These are phyloP conservation scores for Enteromius argenteus DNA, from an alignment of 2,797 vertebrate species.

Conservation along the genomic window DNA sequence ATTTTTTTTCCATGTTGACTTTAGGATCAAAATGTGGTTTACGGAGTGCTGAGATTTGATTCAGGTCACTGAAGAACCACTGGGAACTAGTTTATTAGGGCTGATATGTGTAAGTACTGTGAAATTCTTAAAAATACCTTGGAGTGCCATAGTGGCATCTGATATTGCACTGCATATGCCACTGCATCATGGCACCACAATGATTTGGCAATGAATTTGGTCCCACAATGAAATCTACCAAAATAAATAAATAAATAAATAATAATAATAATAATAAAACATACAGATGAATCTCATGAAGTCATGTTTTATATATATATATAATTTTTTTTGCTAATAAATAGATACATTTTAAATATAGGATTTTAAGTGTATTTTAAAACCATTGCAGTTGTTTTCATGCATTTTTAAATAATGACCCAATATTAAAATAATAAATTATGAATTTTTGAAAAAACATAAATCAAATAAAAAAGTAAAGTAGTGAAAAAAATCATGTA, in stretches of 20 bases:
- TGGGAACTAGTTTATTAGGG: not conserved
- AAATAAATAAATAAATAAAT: not conserved
- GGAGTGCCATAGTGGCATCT: not conserved
- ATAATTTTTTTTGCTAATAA: not conserved
- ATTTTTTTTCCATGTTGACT: constrained; percentile 4
- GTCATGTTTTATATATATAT: not conserved
- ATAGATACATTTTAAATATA: not conserved
- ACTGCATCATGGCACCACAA: not conserved
- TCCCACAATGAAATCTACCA: not conserved
- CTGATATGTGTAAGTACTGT: not conserved
- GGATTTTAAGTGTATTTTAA: not conserved
- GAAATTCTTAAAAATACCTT: not conserved
- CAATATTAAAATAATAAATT: not conserved
- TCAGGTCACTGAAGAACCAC: not conserved
- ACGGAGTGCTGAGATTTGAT: not conserved
- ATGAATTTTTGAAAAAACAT: not conserved
- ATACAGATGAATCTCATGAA: not conserved
- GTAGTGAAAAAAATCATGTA: not conserved
- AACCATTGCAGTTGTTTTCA: not conserved
- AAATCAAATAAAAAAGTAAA: not conserved
- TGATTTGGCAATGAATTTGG: not conserved
- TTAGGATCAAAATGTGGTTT: constrained; percentile 6
- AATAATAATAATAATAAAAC: not conserved
- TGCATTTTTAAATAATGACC: not conserved
- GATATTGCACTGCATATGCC: not conserved